Conservation (phyloP, 2,797 vertebrate species). For the Sylvilagus floridanus region DNA sequence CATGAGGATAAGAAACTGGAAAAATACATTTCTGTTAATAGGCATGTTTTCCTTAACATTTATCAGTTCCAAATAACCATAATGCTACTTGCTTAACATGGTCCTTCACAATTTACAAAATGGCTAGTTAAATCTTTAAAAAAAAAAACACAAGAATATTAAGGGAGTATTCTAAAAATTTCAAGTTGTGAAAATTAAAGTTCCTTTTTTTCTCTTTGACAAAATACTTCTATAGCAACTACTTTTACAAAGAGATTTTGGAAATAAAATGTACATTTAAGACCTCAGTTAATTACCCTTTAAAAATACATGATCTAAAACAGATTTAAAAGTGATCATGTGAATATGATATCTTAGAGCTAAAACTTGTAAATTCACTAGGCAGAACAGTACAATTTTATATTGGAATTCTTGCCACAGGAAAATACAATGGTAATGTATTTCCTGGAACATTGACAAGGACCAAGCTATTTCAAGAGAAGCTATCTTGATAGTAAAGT, state of each 20-base stretch:
- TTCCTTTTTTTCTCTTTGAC: background rate
- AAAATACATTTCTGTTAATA: background rate
- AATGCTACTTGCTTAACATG: background rate
- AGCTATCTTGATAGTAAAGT: conserved; percentile 41
- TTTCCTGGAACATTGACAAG: conserved; percentile 54
- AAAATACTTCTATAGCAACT: background rate
- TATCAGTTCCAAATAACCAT: background rate
- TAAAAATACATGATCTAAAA: conserved; percentile 22
- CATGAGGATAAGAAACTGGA: background rate
- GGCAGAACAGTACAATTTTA: background rate
- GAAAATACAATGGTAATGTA: conserved; percentile 52
- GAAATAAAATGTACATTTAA: background rate
- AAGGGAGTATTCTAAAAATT: conserved; percentile 7
- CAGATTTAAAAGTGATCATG: background rate
- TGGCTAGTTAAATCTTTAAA: conserved; percentile 7
- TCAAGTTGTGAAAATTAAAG: background rate
- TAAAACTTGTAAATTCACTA: conserved; percentile 37
- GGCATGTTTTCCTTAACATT: background rate
- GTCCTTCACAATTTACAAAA: background rate
- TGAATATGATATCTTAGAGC: conserved; percentile 38
- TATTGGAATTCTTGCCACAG: conserved; percentile 1
- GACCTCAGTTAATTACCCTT: background rate
- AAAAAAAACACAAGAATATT: conserved; percentile 1
- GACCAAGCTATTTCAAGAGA: conserved; percentile 31
- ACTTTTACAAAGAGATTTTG: background rate